Evolutionary conservation across 2,888 invertebrate species (phyloP).

Genomic region (Stratiomys singularior): DNA sequence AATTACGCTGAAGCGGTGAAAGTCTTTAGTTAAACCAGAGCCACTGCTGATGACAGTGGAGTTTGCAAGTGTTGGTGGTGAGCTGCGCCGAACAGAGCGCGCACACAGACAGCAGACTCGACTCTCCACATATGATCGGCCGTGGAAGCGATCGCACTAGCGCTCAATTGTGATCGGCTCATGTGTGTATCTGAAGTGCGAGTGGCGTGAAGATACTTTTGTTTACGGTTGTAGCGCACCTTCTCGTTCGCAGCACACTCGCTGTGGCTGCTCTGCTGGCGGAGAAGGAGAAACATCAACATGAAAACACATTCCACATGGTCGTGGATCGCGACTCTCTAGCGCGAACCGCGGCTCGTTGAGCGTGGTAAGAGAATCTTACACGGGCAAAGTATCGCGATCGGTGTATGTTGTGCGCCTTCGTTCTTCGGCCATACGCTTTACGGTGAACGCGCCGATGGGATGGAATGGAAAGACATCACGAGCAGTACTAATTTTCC

Average conservation of each 20-base stretch:
- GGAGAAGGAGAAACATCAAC: neutral
- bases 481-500: conserved; percentile 55
- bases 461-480: conserved; percentile 44
- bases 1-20: conserved; percentile 27
- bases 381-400: conserved; percentile 12
- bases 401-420: conserved; percentile 28
- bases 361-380: neutral
- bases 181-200: conserved; percentile 7
- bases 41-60: neutral
- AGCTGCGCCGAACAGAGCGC: neutral
- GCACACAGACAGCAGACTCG: neutral
- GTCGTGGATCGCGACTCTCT: conserved; percentile 6
- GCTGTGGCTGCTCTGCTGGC: neutral
- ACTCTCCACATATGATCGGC: neutral
- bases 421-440: neutral
- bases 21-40: conserved; percentile 23
- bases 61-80: conserved; percentile 10
- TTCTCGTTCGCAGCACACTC: neutral
- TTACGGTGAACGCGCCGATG: neutral
- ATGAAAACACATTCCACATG: neutral
- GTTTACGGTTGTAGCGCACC: neutral
- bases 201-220: neutral
- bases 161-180: neutral
- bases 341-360: neutral
- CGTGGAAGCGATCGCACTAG: neutral